Evolutionary conservation across 2,113 vertebrate species (phyloP), one percentile per base, ranked within the genome.

Genomic region (Parotia lawesii): DNA sequence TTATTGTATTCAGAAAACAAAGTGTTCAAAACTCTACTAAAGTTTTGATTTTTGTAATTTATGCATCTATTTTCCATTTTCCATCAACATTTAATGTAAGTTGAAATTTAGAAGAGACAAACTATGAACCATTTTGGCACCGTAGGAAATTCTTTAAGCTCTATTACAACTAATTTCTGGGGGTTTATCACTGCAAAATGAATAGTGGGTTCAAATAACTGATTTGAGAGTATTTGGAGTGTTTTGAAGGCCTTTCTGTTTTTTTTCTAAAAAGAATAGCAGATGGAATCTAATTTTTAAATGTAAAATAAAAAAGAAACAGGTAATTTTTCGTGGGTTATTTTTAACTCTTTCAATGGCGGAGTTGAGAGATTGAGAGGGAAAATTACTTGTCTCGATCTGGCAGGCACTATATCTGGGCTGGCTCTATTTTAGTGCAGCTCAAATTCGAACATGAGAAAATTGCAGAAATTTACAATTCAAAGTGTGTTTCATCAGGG

Each of bases 381-480:
- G 69, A 85, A 97, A 90, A 96, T 96, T 11, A 73, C 75, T 92
- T 93, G 72, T 96, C 96, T 96, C 51, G 87, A 25, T 56, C 82
- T 82, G 45, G 42, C 95, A 95, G 78, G 73, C 72, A 60, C 67
- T 94, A 6, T 95, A 81, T 97, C 85, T 96, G 53, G 73, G 40
- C 90, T 96, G 90, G 82, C 88, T 95, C 90, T 97, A 70, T 98
- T 97, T 98, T 97, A 87, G 91, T 95, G 80, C 96, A 97, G 93
- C 97, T 97, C 24, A 82, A 97, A 98, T 97, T 98, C 96, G 97
- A 97, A 97, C 96, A 95, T 87, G 91, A 97, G 96, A 95, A 98
- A 98, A 98, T 98, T 97, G 97, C 96, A 96, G 96, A 97, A 97
- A 98, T 98, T 98, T 98, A 98, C 98, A 98, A 98, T 98, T 98